phyloP scores from a whole-genome alignment of 2,113 vertebrate genomes.

The Globicephala melas region DNA sequence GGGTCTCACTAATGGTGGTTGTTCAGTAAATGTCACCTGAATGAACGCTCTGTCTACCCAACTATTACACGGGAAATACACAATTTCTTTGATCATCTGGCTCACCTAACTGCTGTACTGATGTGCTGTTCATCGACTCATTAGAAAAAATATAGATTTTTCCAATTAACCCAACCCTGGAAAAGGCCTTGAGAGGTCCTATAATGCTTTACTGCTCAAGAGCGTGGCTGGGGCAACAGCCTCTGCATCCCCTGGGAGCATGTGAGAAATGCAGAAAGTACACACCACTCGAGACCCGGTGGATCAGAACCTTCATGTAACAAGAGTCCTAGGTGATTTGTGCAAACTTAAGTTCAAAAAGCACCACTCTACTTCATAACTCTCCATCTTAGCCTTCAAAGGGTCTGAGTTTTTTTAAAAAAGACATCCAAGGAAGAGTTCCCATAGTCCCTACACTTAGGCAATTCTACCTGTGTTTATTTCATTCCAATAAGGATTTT shows the following conservation, averaged over 20 bases:
- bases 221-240: background rate
- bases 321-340: background rate
- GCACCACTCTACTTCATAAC: background rate
- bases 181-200: background rate
- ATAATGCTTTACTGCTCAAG: background rate
- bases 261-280: background rate
- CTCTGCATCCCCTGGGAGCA: background rate
- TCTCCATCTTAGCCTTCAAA: background rate
- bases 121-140: background rate
- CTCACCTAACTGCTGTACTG: background rate
- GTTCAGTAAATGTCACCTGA: background rate
- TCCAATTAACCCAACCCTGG: background rate
- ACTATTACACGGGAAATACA: background rate
- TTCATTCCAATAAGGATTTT: background rate
- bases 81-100: background rate
- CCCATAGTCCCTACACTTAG: background rate
- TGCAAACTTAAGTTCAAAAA: background rate
- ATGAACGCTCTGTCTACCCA: background rate
- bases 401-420: background rate
- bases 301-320: background rate
- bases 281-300: rapidly evolving
- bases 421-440: background rate
- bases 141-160: background rate
- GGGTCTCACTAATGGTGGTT: background rate
- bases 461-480: background rate